Evolutionary conservation across 2,888 invertebrate genomes (phyloP).

Genomic region (Tenthredo mesomela): DNA sequence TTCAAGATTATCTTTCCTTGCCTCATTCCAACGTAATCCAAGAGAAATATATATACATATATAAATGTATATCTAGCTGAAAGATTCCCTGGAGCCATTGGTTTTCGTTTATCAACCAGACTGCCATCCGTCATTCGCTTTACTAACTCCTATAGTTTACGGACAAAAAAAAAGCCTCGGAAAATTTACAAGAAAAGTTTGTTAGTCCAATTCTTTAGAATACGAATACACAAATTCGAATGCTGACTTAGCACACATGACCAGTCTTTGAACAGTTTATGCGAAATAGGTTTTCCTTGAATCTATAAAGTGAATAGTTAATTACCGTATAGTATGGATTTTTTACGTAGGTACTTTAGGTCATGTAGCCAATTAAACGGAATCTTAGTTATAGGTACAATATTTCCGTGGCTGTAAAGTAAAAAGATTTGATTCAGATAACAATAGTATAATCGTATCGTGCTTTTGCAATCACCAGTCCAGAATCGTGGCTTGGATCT

Average conservation of each 20-base stretch:
- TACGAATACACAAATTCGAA: neutral
- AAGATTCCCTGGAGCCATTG: neutral
- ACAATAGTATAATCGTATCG: neutral
- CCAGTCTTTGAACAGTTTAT: neutral
- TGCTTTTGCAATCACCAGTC: neutral
- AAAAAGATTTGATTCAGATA: neutral
- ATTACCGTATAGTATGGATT: neutral
- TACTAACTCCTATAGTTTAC: neutral
- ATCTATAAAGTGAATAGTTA: neutral
- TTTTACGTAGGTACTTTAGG: neutral
- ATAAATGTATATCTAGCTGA: neutral
- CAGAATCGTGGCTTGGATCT: neutral
- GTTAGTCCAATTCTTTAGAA: neutral
- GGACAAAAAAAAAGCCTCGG: neutral
- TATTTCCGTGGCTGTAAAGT: neutral
- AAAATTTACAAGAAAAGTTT: neutral
- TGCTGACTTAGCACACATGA: neutral
- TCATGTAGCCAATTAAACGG: neutral
- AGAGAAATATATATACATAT: neutral
- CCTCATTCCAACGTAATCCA: neutral
- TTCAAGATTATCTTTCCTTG: constrained; percentile 3
- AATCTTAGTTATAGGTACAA: neutral
- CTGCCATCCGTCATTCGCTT: neutral
- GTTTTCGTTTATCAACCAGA: neutral
- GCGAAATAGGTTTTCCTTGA: neutral